A percentile compares a stretch with the other conserved stretches of the same genome.
Evolutionary conservation across 2,797 vertebrate species (phyloP).

Genomic region (Danio choprae): DNA sequence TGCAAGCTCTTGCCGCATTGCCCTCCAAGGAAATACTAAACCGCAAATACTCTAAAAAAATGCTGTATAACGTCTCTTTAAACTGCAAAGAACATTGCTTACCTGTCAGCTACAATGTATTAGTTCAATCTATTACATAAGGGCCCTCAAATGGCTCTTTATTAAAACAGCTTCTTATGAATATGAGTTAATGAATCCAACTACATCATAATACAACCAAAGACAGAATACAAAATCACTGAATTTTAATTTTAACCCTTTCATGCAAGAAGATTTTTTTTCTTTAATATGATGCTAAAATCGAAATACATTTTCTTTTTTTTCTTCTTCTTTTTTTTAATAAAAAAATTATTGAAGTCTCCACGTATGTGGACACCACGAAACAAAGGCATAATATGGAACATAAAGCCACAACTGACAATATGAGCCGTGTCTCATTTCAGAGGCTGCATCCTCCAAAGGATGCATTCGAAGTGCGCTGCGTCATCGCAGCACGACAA

Average conservation of each 20-base stretch:
- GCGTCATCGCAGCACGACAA: too few species aligned
- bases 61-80: not conserved
- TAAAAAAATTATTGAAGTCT: too few species aligned
- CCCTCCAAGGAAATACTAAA: constrained; percentile 5
- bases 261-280: too few species aligned
- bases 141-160: not conserved
- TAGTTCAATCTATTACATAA: not conserved
- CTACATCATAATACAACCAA: not conserved
- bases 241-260: not conserved
- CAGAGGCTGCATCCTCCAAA: too few species aligned
- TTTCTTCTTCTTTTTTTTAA: too few species aligned
- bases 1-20: not conserved
- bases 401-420: too few species aligned
- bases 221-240: not conserved
- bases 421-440: too few species aligned
- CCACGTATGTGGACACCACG: too few species aligned
- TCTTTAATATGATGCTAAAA: too few species aligned
- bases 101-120: constrained; percentile 15
- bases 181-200: not conserved
- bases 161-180: constrained; percentile 3
- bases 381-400: too few species aligned
- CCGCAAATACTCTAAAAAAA: not conserved
- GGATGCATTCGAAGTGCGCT: too few species aligned
- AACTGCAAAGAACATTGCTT: not conserved
- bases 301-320: too few species aligned